phyloP scores from a whole-genome alignment of 2,113 vertebrate genomes.

The Alaudala cheleensis region DNA sequence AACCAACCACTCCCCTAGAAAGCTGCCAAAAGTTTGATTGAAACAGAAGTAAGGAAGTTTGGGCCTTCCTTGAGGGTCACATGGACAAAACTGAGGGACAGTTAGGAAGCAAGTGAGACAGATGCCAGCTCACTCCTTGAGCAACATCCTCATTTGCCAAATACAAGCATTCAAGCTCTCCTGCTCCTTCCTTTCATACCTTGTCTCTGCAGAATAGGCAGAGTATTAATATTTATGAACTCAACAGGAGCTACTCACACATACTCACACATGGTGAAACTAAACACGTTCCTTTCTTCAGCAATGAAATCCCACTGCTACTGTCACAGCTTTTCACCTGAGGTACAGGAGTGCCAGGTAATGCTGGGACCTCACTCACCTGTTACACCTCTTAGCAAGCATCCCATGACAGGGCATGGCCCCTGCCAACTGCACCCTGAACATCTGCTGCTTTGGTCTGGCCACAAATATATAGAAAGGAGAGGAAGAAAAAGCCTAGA shows the following conservation, averaged over 20 bases:
- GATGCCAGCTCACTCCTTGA: background rate
- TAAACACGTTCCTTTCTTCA: background rate
- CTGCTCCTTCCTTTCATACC: background rate
- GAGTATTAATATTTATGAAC: background rate
- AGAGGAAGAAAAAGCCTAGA: background rate
- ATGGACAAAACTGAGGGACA: background rate
- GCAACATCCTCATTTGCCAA: background rate
- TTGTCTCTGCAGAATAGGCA: background rate
- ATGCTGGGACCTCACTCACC: background rate
- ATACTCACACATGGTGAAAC: background rate
- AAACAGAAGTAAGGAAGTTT: background rate
- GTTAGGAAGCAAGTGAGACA: background rate
- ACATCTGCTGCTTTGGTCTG: background rate
- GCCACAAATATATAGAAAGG: background rate
- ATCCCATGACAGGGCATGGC: background rate
- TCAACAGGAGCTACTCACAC: background rate
- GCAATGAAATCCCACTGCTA: background rate
- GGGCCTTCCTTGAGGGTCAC: background rate
- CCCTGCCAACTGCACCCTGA: background rate
- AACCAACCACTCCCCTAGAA: background rate
- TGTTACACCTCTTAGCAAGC: background rate
- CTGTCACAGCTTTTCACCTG: background rate
- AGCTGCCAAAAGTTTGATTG: background rate
- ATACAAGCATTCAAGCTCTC: background rate
- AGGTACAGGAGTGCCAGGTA: background rate